Evolutionary conservation across 2,113 vertebrate genomes (phyloP).

Genomic region (Corydoras maculifer): DNA sequence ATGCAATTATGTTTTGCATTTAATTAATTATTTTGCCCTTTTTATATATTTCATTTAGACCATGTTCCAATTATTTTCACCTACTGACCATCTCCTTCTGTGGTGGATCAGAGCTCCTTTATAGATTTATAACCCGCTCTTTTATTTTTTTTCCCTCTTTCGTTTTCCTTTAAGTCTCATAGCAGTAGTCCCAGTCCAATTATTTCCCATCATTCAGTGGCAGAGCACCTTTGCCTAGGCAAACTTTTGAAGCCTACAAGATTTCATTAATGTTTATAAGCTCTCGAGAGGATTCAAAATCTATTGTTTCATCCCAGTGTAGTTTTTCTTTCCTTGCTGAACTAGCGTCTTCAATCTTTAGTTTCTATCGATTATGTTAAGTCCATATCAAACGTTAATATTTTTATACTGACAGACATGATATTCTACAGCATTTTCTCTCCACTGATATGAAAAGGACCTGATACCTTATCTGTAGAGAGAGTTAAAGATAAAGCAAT

Average conservation of each 20-base stretch:
- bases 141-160: constrained; percentile 11
- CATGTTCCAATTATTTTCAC: constrained; percentile 55
- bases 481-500: neutral
- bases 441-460: constrained; percentile 15
- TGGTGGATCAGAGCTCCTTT: constrained; percentile 52
- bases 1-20: constrained; percentile 61
- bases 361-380: constrained; percentile 37
- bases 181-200: constrained; percentile 44
- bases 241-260: constrained; percentile 40
- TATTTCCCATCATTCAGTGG: constrained; percentile 42
- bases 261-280: constrained; percentile 46
- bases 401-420: neutral
- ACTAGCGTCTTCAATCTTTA: constrained; percentile 8
- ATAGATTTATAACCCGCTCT: constrained; percentile 36
- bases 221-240: constrained; percentile 27
- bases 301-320: constrained; percentile 27
- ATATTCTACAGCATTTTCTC: neutral
- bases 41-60: constrained; percentile 43
- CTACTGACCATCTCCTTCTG: constrained; percentile 43
- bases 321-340: constrained; percentile 9
- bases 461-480: neutral
- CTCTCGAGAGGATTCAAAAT: constrained; percentile 32
- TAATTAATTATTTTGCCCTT: constrained; percentile 39
- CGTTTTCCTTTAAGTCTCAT: constrained; percentile 23
- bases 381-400: constrained; percentile 22